Percentiles rank a stretch among this genome's conserved stretches.
Evolutionary conservation across 2,797 vertebrate species (phyloP).

Genomic region (Sebastes matsubarae): DNA sequence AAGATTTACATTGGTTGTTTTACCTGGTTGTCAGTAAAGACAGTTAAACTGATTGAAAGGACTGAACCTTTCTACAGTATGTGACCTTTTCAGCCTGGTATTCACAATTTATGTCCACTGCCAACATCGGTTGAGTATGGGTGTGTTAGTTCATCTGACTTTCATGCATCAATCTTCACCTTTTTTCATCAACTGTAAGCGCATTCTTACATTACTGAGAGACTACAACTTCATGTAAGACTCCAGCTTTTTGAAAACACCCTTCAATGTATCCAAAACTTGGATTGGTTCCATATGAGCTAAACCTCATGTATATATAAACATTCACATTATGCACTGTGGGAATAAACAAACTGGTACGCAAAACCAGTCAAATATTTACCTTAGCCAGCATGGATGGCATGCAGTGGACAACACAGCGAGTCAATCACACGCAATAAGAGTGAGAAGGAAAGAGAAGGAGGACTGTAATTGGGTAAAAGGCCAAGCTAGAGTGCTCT

Average conservation of each 20-base stretch:
- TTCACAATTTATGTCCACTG: background rate
- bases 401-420: background rate
- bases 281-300: conserved; percentile 14
- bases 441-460: background rate
- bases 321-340: background rate
- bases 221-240: background rate
- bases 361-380: background rate
- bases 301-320: background rate
- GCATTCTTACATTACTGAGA: background rate
- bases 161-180: background rate
- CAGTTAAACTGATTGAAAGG: background rate
- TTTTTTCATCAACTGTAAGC: background rate
- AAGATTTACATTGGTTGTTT: background rate
- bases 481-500: conserved; percentile 52
- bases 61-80: background rate
- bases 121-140: background rate
- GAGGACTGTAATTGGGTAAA: conserved; percentile 44
- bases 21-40: background rate
- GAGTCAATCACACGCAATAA: background rate
- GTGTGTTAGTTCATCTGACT: background rate
- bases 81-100: background rate
- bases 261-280: background rate
- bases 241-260: background rate
- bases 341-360: conserved; percentile 13
- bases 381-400: background rate